Conservation (phyloP, 2,888 invertebrate genomes). For the Branchipolynoe longqiensis region DNA sequence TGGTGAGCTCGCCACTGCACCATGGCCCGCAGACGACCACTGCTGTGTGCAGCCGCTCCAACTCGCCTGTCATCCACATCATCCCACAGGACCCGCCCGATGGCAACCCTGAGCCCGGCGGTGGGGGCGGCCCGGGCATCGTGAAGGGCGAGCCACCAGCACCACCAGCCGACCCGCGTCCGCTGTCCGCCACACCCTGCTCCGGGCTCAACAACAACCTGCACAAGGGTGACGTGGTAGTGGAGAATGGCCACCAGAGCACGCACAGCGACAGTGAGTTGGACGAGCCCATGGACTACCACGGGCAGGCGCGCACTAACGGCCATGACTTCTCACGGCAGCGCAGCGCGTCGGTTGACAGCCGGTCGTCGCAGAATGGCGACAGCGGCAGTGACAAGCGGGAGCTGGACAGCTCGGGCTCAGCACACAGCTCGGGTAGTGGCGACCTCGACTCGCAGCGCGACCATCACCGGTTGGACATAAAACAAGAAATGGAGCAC, state of each 20-base stretch:
- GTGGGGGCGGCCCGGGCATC: slow-evolving; percentile 3
- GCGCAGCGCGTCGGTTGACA: slow-evolving; percentile 52
- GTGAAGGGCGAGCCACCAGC: no score
- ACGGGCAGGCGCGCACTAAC: not conserved
- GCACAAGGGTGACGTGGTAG: not conserved
- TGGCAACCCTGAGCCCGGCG: not conserved
- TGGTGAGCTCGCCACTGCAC: slow-evolving; percentile 72
- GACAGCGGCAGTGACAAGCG: slow-evolving; percentile 34
- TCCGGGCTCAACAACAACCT: not conserved
- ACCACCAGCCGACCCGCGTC: not conserved
- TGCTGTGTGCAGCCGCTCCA: not conserved
- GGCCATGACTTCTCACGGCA: slow-evolving; percentile 37
- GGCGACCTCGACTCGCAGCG: slow-evolving; percentile 53
- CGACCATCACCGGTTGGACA: slow-evolving; percentile 4
- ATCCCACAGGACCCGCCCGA: slow-evolving; percentile 55
- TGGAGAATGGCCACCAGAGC: slow-evolving; percentile 25
- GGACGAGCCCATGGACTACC: slow-evolving; percentile 43
- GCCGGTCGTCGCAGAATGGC: slow-evolving; percentile 22
- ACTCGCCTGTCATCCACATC: slow-evolving; percentile 57
- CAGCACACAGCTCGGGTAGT: slow-evolving; percentile 53
- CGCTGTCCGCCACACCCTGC: not conserved
- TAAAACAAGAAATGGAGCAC: slow-evolving; percentile 55
- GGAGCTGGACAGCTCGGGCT: slow-evolving; percentile 35
- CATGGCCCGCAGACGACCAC: slow-evolving; percentile 3
- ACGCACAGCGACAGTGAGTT: slow-evolving; percentile 35